Conservation (phyloP, 2,797 vertebrate species). For the Chelmon rostratus region DNA sequence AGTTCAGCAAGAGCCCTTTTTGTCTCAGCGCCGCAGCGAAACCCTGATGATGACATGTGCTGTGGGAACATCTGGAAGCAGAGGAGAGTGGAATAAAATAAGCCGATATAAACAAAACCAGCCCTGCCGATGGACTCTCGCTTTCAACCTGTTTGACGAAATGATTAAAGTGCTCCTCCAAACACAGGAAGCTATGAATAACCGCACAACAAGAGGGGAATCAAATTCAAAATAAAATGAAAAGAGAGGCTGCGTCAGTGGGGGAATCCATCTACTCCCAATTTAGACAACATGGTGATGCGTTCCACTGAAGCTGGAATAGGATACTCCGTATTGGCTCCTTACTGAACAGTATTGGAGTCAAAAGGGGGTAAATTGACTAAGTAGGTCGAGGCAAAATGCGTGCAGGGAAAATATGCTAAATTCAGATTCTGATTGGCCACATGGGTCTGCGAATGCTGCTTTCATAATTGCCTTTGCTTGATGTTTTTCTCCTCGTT, state of each 20-base stretch:
- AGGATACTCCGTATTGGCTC: slow-evolving; percentile 50
- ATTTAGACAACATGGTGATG: slow-evolving; percentile 41
- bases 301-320: slow-evolving; percentile 42
- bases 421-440: slow-evolving; percentile 72
- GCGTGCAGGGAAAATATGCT: slow-evolving; percentile 67
- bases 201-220: slow-evolving; percentile 52
- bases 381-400: slow-evolving; percentile 72
- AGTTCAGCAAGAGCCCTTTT: slow-evolving; percentile 38
- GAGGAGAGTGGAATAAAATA: slow-evolving; percentile 9
- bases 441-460: slow-evolving; percentile 73
- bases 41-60: slow-evolving; percentile 23
- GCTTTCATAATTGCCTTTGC: slow-evolving; percentile 73
- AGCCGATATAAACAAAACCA: slow-evolving; percentile 24
- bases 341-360: slow-evolving; percentile 65
- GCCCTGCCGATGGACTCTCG: slow-evolving; percentile 36
- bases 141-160: slow-evolving; percentile 40
- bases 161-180: slow-evolving; percentile 46
- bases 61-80: slow-evolving; percentile 1
- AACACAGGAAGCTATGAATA: slow-evolving; percentile 57
- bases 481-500: slow-evolving; percentile 68
- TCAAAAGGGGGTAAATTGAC: slow-evolving; percentile 81
- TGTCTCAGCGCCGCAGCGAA: slow-evolving; percentile 1
- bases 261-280: slow-evolving; percentile 47
- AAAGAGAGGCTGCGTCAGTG: slow-evolving; percentile 31
- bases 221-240: slow-evolving; percentile 51